Base-by-base conservation (phyloP, 2,113 vertebrate species). In the Pandion haliaetus region DNA sequence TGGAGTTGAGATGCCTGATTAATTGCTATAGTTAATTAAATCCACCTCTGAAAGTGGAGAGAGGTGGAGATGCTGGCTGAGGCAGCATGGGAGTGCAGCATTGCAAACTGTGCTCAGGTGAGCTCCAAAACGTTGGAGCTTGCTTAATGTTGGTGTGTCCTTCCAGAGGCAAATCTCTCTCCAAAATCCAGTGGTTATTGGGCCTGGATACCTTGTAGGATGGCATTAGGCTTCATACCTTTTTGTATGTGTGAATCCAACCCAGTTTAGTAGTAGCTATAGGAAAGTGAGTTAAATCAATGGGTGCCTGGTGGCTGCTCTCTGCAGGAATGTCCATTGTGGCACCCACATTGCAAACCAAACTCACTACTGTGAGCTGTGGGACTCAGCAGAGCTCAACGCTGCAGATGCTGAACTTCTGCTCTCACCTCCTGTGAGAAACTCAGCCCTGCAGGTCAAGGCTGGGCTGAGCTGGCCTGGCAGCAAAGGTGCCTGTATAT, bases 1-100 rank as follows among this genome's bases (percentile, higher is more conserved):
- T 92, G 90, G 96, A 95, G 88, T 58, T 83, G 69, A 92, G 74
- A 88, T 94, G 52, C 76, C 76, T 90, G 45, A 77, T 94, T 94
- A 92, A 88, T 93, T 90, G 76, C 50, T 81, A 3, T 20, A 81
- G 59, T 90, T 93, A 93, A 93, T 93, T 95, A 96, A 92, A 88
- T 93, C 59, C 52, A 52, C 55, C 67, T 86, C 85, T 94, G 67
- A 78, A 73, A 71, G 79, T 25, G 5, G 55, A 77, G 44, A 82
- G 49, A 70, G 59, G 71, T 86, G 70, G 84, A 82, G 49, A 28
- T 66, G 20, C 29, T 96, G 71, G 55, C 55, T 94, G 58, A 78
- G 55, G 62, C 69, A 49, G 57, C 15, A 32, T 54, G 45, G 18
- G 66, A 92, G 40, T 23, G 11, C 55, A 76, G 21, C 17, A 40